These are phyloP conservation scores for Conops quadrifasciatus DNA, from an alignment of 2,888 invertebrate genomes.

Conservation along the genomic window DNA sequence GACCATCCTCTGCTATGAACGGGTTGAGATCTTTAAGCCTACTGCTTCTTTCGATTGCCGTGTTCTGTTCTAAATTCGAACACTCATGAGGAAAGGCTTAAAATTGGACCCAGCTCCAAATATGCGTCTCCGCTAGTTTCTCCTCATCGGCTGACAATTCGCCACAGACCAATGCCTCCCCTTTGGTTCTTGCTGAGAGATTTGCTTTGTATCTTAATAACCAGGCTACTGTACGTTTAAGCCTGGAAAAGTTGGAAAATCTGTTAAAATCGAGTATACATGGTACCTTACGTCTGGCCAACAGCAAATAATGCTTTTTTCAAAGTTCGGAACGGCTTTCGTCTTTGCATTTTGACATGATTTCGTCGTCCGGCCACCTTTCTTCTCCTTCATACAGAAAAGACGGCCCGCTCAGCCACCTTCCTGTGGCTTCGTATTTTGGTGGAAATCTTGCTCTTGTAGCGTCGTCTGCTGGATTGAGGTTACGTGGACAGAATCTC, in stretches of 20 bases:
- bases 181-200: neutral
- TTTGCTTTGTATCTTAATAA: neutral
- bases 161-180: neutral
- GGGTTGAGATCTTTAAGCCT: neutral
- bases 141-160: slow-evolving; percentile 23
- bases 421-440: neutral
- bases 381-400: neutral
- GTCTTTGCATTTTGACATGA: neutral
- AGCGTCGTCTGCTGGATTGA: neutral
- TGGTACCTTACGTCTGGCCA: neutral
- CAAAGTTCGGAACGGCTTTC: neutral
- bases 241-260: neutral
- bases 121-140: neutral
- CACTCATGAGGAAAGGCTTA: neutral
- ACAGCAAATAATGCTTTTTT: neutral
- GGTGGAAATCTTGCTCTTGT: neutral
- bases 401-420: slow-evolving; percentile 2
- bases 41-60: neutral
- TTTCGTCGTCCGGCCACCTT: neutral
- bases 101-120: neutral
- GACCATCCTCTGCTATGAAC: slow-evolving; percentile 1
- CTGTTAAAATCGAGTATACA: neutral
- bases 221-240: neutral
- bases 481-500: slow-evolving; percentile 2
- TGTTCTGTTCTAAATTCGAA: neutral